These are phyloP conservation scores for Chloebia gouldiae DNA, from an alignment of 2,113 vertebrate genomes.

Conservation along the genomic window DNA sequence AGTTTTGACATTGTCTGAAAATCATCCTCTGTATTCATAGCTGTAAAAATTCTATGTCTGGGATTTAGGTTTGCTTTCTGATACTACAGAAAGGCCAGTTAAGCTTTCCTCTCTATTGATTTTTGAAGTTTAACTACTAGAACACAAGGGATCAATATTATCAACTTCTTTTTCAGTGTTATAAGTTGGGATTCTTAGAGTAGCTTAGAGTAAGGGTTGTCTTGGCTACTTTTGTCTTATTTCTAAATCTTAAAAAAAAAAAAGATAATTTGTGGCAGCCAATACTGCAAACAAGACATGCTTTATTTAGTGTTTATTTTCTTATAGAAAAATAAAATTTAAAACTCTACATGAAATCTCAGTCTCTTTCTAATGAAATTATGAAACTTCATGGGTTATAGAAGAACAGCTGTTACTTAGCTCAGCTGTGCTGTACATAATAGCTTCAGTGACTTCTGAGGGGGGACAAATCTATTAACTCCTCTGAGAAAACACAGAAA, in stretches of 20 bases:
- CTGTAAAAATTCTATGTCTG: conserved; percentile 51
- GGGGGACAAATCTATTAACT: background rate
- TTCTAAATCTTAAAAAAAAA: conserved; percentile 49
- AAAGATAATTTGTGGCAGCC: conserved; percentile 1
- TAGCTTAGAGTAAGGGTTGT: background rate
- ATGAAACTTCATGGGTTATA: background rate
- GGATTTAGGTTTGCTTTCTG: conserved; percentile 52
- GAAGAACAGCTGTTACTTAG: background rate
- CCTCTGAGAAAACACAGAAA: background rate
- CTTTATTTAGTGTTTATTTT: background rate
- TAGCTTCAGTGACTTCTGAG: background rate
- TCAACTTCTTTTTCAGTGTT: conserved; percentile 59
- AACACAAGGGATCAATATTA: conserved; percentile 44
- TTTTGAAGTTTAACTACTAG: conserved; percentile 66
- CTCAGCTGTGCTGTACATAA: background rate
- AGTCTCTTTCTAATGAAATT: background rate
- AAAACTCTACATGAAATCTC: background rate
- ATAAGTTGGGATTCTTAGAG: conserved; percentile 59
- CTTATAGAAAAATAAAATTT: conserved; percentile 40
- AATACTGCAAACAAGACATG: background rate
- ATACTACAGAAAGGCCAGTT: conserved; percentile 58
- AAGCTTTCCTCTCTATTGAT: conserved; percentile 59
- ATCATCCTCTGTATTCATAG: conserved; percentile 54
- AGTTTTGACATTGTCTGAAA: conserved; percentile 52
- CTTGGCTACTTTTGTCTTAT: conserved; percentile 53